These are phyloP conservation scores for Campoletis raptor DNA, from an alignment of 2,888 invertebrate genomes.

Conservation along the genomic window DNA sequence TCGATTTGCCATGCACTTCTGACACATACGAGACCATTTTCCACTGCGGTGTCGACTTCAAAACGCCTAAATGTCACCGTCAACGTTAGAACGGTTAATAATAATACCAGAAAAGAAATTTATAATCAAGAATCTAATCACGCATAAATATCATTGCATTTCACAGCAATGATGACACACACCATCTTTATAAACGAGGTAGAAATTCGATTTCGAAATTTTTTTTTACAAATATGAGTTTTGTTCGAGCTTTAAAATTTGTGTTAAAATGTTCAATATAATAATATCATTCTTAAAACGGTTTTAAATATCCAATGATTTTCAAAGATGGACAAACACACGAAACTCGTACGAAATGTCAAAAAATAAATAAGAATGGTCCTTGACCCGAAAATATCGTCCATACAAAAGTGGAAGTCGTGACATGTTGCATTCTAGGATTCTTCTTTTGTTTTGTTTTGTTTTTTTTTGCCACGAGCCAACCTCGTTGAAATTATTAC, in stretches of 20 bases:
- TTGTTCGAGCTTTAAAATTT: background rate
- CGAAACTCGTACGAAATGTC: background rate
- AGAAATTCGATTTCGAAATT: no score
- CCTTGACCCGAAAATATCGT: background rate
- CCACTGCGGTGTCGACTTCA: background rate
- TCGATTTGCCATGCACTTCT: conserved; percentile 27
- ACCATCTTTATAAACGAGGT: background rate
- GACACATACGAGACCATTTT: background rate
- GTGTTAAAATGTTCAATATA: background rate
- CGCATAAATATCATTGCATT: background rate
- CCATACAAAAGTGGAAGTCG: background rate
- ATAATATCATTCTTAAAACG: background rate
- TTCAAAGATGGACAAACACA: background rate
- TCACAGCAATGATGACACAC: background rate
- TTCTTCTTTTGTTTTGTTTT: background rate
- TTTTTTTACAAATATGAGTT: background rate
- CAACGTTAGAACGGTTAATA: background rate
- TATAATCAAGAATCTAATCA: background rate
- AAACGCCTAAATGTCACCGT: background rate
- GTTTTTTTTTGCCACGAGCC: background rate
- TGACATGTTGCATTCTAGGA: background rate
- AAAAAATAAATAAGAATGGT: background rate
- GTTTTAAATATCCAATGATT: background rate
- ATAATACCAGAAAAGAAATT: background rate
- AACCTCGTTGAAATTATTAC: background rate